Conservation (phyloP, 2,888 invertebrate species). For the Elmis aenea region DNA sequence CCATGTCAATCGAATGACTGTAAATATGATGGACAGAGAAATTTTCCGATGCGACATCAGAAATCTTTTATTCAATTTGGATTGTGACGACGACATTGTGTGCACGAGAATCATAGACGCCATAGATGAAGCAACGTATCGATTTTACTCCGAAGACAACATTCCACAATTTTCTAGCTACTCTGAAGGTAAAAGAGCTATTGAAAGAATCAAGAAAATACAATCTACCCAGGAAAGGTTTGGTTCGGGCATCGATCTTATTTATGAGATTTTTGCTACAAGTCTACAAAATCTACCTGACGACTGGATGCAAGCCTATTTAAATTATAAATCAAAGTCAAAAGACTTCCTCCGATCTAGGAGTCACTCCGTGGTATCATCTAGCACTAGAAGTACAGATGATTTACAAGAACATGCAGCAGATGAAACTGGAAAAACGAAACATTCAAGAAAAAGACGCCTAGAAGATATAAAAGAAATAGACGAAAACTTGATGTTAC, state of each 20-base stretch:
- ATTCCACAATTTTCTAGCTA: neutral
- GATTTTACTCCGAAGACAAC: conserved; percentile 1
- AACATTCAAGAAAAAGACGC: too few relatives aligned
- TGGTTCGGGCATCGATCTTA: conserved; percentile 4
- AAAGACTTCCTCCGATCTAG: too few relatives aligned
- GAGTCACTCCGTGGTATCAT: too few relatives aligned
- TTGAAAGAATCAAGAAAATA: conserved; percentile 7
- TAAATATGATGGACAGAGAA: conserved; percentile 33
- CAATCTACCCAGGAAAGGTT: conserved; percentile 6
- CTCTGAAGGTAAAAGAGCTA: conserved; percentile 1
- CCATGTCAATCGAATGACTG: conserved; percentile 32
- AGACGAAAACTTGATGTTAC: too few relatives aligned
- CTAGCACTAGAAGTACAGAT: too few relatives aligned
- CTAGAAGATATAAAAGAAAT: too few relatives aligned
- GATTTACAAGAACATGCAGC: too few relatives aligned
- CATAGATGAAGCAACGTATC: conserved; percentile 31
- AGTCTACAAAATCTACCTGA: too few relatives aligned
- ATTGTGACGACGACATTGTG: conserved; percentile 32
- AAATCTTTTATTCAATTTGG: conserved; percentile 36
- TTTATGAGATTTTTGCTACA: conserved; percentile 7
- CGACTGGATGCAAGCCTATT: too few relatives aligned
- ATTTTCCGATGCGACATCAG: conserved; percentile 37
- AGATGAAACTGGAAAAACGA: too few relatives aligned
- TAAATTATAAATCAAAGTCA: too few relatives aligned
- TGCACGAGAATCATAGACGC: conserved; percentile 30